Base-by-base conservation (phyloP, 2,113 vertebrate species). In the Telmatochromis sp. region DNA sequence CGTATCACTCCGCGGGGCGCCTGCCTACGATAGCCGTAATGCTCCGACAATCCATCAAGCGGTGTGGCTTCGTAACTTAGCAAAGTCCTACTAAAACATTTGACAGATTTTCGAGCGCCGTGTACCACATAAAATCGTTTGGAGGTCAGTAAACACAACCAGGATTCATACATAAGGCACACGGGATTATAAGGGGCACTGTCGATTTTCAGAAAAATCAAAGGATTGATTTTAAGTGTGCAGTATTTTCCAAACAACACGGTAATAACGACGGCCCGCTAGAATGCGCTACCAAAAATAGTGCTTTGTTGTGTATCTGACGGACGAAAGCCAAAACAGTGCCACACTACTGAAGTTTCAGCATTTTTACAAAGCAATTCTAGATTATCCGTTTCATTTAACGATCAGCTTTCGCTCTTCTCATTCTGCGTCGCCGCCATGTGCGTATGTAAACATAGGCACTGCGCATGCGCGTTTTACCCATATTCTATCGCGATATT, bases 61-160 rank as follows among this genome's bases (percentile, higher is more conserved):
- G 7, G 15, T 47, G 45, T 0, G 4, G 2, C 0, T 47, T 47
- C 0, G 0, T 47, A 8, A 0, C 14, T 15, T 7, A 47, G 45
- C 45, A 47, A 47, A 47, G 45, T 47, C 0, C 0, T 49, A 17
- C 45, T 49, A 2, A 49, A 17, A 49, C 45, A 17, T 49, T 49
- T 4, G 15, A 49, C 15, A 49, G 15, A 17, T 45, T 45, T 15
- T 45, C 42, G 13, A 45, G 42, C 1, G 13, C 13, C 42, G 6
- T 45, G 42, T 45, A 47, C 45, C 0, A 17, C 45, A 14, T 14
- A 2, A 45, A 45, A 45, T 45, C 6, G 3, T 14, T 14, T 49
- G 0, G 7, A 49, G 45, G 45, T 49, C 4, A 17, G 45, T 49
- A 49, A 49, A 4, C 47, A 17, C 47, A 49, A 49, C 47, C 15